A percentile compares a stretch with the other conserved stretches of the same genome.
Conservation (phyloP, 30 jellyfish, hydroid and myxozoan species). For the Pelagia noctiluca region DNA sequence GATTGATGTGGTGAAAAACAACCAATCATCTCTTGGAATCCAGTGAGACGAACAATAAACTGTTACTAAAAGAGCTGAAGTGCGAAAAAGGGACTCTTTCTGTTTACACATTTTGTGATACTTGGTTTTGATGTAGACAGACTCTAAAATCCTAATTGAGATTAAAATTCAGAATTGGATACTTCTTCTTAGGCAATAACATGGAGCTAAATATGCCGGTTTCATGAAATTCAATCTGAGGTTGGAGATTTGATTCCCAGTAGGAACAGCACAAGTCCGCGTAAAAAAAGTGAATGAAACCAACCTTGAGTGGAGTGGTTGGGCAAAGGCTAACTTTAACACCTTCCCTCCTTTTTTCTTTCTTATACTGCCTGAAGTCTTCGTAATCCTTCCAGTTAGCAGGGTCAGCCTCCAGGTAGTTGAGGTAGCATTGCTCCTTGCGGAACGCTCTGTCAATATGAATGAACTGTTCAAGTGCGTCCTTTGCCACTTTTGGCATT, state of each 20-base stretch:
- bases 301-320: conserved; percentile 81
- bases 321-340: conserved; percentile 63
- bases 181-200: too few species aligned
- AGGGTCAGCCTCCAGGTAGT: conserved; percentile 85
- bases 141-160: too few species aligned
- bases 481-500: conserved; percentile 92
- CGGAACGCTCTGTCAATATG: conserved; percentile 88
- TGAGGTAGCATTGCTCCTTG: conserved; percentile 82
- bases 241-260: neutral
- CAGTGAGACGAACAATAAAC: too few species aligned
- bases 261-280: neutral
- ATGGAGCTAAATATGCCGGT: too few species aligned
- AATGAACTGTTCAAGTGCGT: conserved; percentile 86
- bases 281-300: neutral
- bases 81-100: too few species aligned
- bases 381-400: conserved; percentile 57
- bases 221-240: too few species aligned
- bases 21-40: too few species aligned
- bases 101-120: too few species aligned
- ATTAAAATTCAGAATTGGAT: too few species aligned
- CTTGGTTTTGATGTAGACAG: too few species aligned
- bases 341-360: conserved; percentile 33
- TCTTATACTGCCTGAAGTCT: conserved; percentile 13
- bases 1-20: too few species aligned
- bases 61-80: too few species aligned